Base-by-base conservation (phyloP, 1,140 invertebrate species). In the Polypedilum vanderplanki region DNA sequence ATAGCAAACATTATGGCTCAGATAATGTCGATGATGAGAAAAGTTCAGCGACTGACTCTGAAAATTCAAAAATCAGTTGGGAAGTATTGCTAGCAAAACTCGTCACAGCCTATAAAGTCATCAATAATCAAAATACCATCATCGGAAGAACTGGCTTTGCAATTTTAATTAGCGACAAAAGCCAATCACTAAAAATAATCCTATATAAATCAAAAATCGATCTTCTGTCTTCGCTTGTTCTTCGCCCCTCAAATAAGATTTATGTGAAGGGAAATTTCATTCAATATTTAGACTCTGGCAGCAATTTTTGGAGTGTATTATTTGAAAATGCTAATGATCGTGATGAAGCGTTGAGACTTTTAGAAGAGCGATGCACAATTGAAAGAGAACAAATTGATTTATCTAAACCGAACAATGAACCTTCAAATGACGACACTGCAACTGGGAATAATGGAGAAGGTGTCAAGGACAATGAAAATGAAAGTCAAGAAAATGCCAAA, bases 251-350 rank as follows among this genome's bases (percentile, higher is more conserved):
- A 20, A 70, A 70, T 70, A 70, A 70, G 18, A 22, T 70, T 22
- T 70, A 70, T 22, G 65, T 70, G 18, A 70, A 70, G 65, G 65
- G 65, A 70, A 70, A 70, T 70, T 70, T 70, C 17, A 22, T 70
- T 18, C 65, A 70, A 70, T 70, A 70, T 70, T 70, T 70, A 12
- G 65, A 70, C 20, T 5, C 17, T 3, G n/a, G 18, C 10, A 18
- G 18, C 9, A 70, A 70, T 70, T 70, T 70, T 20, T 70, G 65
- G 65, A 18, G 15, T 22, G 65, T 70, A 8, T 70, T 70, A 18
- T 70, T 70, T 20, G 65, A 70, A 18, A 70, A 70, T 20, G 15
- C 17, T 5, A 70, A 22, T 18, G 65, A 70, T 70, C 17, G 20
- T 18, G 65, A 70, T 18, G 65, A 70, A 10, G 20, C 65, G 9